A percentile compares a stretch with the other conserved stretches of the same genome.
phyloP scores from a whole-genome alignment of 2,113 vertebrate species.

The Oreochromis spilurus region DNA sequence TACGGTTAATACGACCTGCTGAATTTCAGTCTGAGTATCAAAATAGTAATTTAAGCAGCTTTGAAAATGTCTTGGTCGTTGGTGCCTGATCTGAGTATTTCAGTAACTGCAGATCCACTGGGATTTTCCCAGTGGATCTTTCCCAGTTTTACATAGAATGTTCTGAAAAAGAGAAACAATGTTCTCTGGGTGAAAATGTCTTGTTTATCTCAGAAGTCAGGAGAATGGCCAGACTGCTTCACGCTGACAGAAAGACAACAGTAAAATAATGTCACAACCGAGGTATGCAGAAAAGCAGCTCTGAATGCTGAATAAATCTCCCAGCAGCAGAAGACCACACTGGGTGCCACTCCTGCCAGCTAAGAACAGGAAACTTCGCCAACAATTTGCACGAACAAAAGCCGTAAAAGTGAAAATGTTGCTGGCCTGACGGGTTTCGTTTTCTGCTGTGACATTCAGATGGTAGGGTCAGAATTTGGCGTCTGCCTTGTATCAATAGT shows the following conservation, averaged over 20 bases:
- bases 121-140: background rate
- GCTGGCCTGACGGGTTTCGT: background rate
- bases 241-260: background rate
- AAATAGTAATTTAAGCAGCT: background rate
- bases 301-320: background rate
- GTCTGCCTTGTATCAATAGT: background rate
- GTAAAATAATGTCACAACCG: background rate
- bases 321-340: background rate
- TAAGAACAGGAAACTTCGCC: background rate
- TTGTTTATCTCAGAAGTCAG: background rate
- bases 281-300: background rate
- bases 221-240: background rate
- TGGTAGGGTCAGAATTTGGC: background rate
- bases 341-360: background rate
- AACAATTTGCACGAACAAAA: background rate
- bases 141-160: background rate
- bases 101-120: background rate
- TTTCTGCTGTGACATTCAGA: background rate
- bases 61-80: background rate
- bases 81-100: background rate
- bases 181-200: background rate
- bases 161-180: background rate
- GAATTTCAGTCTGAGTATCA: background rate
- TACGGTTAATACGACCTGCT: background rate
- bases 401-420: background rate